Base-by-base conservation (phyloP, 2,888 invertebrate genomes). In the Orchesella flavescens region DNA sequence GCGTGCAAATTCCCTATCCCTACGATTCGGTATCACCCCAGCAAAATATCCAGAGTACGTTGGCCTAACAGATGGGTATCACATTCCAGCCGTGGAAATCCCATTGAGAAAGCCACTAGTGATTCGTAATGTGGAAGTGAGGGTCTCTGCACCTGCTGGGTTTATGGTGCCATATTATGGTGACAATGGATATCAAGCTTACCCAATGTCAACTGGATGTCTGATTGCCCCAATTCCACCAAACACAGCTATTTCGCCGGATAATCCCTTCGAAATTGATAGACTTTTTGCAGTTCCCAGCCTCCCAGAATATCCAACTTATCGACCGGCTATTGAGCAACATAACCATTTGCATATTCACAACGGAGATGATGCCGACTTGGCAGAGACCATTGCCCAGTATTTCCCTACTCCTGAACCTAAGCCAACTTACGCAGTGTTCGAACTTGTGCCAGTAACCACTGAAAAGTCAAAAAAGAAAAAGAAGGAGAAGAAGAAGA, bases 81-180 rank as follows among this genome's bases (percentile, higher is more conserved):
- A 88, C 73, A 85, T 88, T 57, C 88, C 88, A 15, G 88, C 87
- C 0, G 84, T 88, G n/a, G 87, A 88, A 77, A 85, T 88, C 10
- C 86, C 87, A 24, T 34, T 88, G 49, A 71, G 84, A 21, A 84
- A 83, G 44, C 88, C 88, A 3, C 77, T 88, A 44, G 72, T 86
- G 12, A 74, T 88, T 7, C 49, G 77, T 17, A 72, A 61, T 10
- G 55, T 86, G 13, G 75, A 85, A 17, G 77, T 75, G 10, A 75
- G 82, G 10, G 85, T 88, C 0, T 21, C 83, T 15, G 87, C 88
- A 3, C 88, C 88, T n/a, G 78, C 86, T 10, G 88, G 86, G 9
- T 87, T 85, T 61, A 86, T 80, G 85, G 80, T 85, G 3, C 85
- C 85, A 0, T 85, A 43, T 15, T 57, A 80, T 10, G 77, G 68